phyloP scores from a whole-genome alignment of 1,140 invertebrate genomes.

The Carcinoscorpius rotundicauda region DNA sequence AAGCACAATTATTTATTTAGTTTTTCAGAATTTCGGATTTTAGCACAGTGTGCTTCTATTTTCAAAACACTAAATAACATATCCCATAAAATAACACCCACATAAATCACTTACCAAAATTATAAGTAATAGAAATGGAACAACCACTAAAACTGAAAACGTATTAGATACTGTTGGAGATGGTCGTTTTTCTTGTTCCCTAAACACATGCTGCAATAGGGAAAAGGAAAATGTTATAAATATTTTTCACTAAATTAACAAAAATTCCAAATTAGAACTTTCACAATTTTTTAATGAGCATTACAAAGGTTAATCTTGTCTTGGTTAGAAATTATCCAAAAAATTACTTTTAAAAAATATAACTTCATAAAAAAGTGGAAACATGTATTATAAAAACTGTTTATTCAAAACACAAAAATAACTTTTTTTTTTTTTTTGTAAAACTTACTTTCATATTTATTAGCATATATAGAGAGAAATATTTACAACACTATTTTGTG shows the following conservation, averaged over 20 bases:
- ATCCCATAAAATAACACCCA: not conserved
- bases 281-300: not conserved
- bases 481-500: no score
- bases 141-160: conserved; percentile 69
- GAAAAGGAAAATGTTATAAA: conserved; percentile 15
- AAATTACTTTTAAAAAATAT: not conserved
- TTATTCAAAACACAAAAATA: no score
- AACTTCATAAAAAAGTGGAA: not conserved
- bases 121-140: conserved; percentile 71
- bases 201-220: conserved; percentile 67
- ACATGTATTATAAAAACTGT: not conserved
- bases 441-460: no score
- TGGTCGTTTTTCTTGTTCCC: conserved; percentile 80
- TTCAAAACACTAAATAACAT: no score
- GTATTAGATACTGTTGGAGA: conserved; percentile 72
- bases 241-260: conserved; percentile 16
- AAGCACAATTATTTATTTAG: no score
- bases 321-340: not conserved
- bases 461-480: no score
- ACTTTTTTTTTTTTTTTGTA: no score
- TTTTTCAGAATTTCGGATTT: no score
- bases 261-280: not conserved
- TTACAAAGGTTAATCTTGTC: not conserved
- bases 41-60: no score
- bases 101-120: conserved; percentile 45